Evolutionary conservation across 30 jellyfish, hydroid and myxozoan genomes (phyloP).

Genomic region (Clytia hemisphaerica): DNA sequence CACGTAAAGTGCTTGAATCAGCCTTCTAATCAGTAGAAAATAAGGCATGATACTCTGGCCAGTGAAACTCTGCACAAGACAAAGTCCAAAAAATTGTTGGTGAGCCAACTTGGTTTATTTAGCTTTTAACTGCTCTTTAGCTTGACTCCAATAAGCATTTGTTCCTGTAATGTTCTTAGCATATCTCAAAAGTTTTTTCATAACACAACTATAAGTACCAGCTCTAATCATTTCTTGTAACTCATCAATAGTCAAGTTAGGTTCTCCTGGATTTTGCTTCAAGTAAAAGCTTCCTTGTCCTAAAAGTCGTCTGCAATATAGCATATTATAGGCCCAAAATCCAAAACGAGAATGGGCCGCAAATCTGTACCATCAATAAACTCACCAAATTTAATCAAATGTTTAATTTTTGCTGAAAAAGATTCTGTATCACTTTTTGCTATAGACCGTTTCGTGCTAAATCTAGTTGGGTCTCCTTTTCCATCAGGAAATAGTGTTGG

Average conservation of each 20-base stretch:
- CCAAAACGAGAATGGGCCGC: constrained; percentile 31
- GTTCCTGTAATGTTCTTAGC: constrained; percentile 8
- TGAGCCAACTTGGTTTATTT: constrained; percentile 8
- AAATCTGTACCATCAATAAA: constrained; percentile 8
- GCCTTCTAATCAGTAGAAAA: neutral
- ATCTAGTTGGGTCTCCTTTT: constrained; percentile 14
- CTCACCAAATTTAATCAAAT: constrained; percentile 17
- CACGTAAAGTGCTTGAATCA: neutral
- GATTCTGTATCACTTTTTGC: neutral
- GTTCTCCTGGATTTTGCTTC: constrained; percentile 25
- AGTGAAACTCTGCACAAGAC: constrained; percentile 5
- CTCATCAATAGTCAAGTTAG: neutral
- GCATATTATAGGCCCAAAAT: constrained; percentile 1
- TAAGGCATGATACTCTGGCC: no score
- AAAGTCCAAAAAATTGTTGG: constrained; percentile 7
- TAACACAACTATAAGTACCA: no score
- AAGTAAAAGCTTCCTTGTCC: neutral
- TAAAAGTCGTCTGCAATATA: neutral
- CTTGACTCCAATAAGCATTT: constrained; percentile 14
- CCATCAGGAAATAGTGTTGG: constrained; percentile 34
- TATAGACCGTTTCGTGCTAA: neutral
- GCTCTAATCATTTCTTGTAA: constrained; percentile 11
- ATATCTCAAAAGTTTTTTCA: neutral
- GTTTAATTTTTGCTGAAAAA: constrained; percentile 2
- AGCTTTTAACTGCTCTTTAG: constrained; percentile 7